These are phyloP conservation scores for Corythornis vintsioides DNA, from an alignment of 2,113 vertebrate species.

Conservation along the genomic window DNA sequence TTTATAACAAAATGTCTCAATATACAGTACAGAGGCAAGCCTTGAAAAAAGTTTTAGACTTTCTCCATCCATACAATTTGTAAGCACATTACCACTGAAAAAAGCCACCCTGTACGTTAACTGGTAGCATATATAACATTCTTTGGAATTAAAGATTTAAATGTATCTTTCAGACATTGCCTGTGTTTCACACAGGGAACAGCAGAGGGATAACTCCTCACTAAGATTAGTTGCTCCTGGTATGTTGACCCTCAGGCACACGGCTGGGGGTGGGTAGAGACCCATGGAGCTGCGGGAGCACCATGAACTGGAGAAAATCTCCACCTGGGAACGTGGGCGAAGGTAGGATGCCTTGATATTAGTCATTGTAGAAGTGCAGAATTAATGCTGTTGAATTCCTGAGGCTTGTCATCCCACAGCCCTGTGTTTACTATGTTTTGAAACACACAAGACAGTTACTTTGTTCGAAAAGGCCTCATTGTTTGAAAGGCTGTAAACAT, in stretches of 20 bases:
- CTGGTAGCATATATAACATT: neutral
- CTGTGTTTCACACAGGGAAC: neutral
- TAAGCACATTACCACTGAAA: neutral
- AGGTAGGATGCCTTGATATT: neutral
- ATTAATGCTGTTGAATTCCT: neutral
- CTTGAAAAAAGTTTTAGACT: neutral
- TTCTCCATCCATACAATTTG: neutral
- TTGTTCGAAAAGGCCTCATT: constrained; percentile 17
- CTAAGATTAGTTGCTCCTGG: neutral
- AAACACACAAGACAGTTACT: neutral
- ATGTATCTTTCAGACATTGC: neutral
- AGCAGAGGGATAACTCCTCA: neutral
- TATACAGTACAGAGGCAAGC: neutral
- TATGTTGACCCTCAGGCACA: neutral
- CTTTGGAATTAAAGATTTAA: neutral
- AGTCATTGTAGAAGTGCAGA: neutral
- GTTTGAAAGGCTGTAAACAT: constrained; percentile 29
- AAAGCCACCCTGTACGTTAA: neutral
- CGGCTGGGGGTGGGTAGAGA: neutral
- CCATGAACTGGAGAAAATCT: neutral
- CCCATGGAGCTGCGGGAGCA: fast-evolving
- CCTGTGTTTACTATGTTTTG: neutral
- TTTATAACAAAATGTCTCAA: neutral
- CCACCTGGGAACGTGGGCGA: neutral
- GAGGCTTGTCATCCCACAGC: neutral